These are phyloP conservation scores for Heterodera filipjevi DNA, from an alignment of 2,888 invertebrate species.

Conservation along the genomic window DNA sequence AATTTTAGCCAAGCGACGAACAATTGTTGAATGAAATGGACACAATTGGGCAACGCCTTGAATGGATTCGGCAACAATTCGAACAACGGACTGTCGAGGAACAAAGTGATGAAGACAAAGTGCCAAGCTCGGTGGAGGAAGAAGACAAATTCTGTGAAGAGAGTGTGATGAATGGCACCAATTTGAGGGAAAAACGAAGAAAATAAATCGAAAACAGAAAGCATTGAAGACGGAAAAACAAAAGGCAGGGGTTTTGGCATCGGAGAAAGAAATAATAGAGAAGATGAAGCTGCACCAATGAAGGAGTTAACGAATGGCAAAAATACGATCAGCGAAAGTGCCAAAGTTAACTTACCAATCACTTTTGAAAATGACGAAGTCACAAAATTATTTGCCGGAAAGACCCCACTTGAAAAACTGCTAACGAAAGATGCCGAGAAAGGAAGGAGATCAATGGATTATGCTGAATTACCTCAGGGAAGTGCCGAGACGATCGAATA, in stretches of 20 bases:
- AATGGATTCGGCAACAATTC: slow-evolving; percentile 24
- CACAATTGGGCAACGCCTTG: slow-evolving; percentile 16
- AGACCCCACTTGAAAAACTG: no score
- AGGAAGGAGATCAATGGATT: no score
- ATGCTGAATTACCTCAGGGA: neutral
- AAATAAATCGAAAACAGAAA: neutral
- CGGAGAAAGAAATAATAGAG: no score
- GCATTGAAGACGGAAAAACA: neutral
- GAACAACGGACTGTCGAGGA: neutral
- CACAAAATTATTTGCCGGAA: neutral
- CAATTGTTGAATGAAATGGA: slow-evolving; percentile 20
- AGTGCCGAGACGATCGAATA: neutral
- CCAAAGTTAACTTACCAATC: neutral
- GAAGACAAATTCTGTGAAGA: neutral
- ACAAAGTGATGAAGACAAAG: neutral
- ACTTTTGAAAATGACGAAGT: neutral
- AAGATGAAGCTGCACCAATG: neutral
- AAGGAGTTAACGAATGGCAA: neutral
- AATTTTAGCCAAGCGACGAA: slow-evolving; percentile 20
- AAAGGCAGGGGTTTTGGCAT: no score
- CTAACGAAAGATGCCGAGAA: neutral
- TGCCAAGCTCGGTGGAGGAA: neutral
- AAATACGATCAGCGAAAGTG: neutral
- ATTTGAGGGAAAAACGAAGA: neutral
- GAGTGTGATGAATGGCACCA: neutral